Evolutionary conservation across 2,888 invertebrate species (phyloP).

Genomic region (Synanthedon myopaeformis): DNA sequence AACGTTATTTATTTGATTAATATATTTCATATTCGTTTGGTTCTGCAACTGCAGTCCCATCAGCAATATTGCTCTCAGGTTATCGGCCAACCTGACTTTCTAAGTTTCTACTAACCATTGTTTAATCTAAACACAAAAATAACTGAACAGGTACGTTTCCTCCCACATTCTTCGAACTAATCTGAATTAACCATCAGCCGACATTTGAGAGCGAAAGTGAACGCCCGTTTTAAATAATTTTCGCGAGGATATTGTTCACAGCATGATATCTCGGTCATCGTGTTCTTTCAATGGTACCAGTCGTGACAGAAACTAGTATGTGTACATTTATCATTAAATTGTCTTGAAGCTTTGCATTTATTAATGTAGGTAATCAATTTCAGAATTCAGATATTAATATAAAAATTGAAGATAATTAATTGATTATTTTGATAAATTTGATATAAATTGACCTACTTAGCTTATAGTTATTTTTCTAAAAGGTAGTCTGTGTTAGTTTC

Average conservation of each 20-base stretch:
- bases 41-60: not conserved
- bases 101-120: not conserved
- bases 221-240: constrained; percentile 51
- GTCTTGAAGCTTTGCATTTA: not conserved
- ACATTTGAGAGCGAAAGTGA: constrained; percentile 51
- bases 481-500: too few species aligned
- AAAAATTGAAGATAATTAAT: too few species aligned
- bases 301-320: too few species aligned
- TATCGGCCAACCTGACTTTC: not conserved
- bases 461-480: too few species aligned
- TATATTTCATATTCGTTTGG: not conserved
- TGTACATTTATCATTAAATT: too few species aligned
- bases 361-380: too few species aligned
- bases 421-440: too few species aligned
- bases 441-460: too few species aligned
- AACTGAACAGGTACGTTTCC: constrained; percentile 10
- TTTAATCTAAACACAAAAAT: not conserved
- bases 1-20: too few species aligned
- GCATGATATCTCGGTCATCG: constrained; percentile 26
- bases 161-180: constrained; percentile 22
- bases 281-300: too few species aligned
- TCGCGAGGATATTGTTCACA: constrained; percentile 61
- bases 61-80: not conserved
- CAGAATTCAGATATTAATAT: too few species aligned
- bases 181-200: constrained; percentile 26